Conservation (phyloP, 2,797 vertebrate species). For the Esox masquinongy region DNA sequence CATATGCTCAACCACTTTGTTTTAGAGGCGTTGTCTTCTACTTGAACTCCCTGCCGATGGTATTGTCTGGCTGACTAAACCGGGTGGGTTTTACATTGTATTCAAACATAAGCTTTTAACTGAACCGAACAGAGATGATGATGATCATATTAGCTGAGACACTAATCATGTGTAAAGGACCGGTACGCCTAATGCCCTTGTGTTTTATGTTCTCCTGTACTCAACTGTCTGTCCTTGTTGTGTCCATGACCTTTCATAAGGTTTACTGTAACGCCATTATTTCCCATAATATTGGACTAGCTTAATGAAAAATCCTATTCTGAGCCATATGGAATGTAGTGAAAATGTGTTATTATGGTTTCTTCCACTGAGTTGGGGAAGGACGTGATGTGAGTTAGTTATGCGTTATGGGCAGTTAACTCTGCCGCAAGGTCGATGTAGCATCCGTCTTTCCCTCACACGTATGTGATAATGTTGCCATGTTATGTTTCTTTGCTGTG, state of each 20-base stretch:
- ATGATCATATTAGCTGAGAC: background rate
- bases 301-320: background rate
- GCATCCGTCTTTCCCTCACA: constrained; percentile 37
- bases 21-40: constrained; percentile 42
- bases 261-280: constrained; percentile 19
- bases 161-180: constrained; percentile 1
- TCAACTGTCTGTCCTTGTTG: constrained; percentile 12
- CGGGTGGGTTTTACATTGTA: background rate
- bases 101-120: constrained; percentile 7
- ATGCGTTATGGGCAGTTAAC: background rate
- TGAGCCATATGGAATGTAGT: constrained; percentile 19
- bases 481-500: constrained; percentile 42
- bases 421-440: constrained; percentile 27
- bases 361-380: constrained; percentile 3
- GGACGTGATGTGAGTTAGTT: background rate
- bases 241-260: constrained; percentile 25
- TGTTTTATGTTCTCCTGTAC: constrained; percentile 18
- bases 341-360: background rate
- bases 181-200: constrained; percentile 5
- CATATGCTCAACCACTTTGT: constrained; percentile 36
- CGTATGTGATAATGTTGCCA: constrained; percentile 47
- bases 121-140: background rate
- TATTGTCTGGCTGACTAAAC: constrained; percentile 17
- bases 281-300: background rate
- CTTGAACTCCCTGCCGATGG: constrained; percentile 50